A percentile compares a stretch with the other conserved stretches of the same genome.
Evolutionary conservation across 2,888 invertebrate genomes (phyloP).

Genomic region (Mystacides longicornis): DNA sequence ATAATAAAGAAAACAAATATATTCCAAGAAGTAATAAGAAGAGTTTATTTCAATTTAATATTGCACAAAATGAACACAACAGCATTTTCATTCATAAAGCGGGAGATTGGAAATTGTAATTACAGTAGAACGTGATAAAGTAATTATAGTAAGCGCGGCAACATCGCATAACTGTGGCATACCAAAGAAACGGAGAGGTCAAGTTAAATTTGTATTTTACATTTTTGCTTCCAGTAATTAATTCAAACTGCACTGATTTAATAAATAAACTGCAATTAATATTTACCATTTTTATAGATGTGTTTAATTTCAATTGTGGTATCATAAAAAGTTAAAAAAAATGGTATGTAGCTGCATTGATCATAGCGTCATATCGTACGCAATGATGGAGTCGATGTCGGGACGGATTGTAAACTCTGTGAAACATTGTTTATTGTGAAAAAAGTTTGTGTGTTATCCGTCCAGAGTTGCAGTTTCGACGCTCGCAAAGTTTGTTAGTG

Average conservation of each 20-base stretch:
- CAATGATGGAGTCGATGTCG: slow-evolving; percentile 52
- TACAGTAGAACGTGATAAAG: not conserved
- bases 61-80: not conserved
- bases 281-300: not conserved
- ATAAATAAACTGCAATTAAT: not conserved
- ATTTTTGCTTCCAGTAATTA: not conserved
- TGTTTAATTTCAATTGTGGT: not conserved
- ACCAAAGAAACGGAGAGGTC: slow-evolving; percentile 16
- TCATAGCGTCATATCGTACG: slow-evolving; percentile 57
- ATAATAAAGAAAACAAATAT: not conserved
- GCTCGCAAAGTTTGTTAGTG: too few species aligned
- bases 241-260: not conserved
- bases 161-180: slow-evolving; percentile 11
- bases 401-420: slow-evolving; percentile 18
- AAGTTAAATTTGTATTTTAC: slow-evolving; percentile 8
- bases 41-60: too few species aligned
- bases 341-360: slow-evolving; percentile 34
- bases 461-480: not conserved
- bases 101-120: not conserved
- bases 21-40: too few species aligned
- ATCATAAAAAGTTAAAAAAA: not conserved
- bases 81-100: not conserved
- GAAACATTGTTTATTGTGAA: slow-evolving; percentile 22
- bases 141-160: not conserved
- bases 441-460: not conserved